Evolutionary conservation across 2,797 vertebrate species (phyloP), one percentile per base, ranked within the genome.

Genomic region (Pseudochirops cupreus): DNA sequence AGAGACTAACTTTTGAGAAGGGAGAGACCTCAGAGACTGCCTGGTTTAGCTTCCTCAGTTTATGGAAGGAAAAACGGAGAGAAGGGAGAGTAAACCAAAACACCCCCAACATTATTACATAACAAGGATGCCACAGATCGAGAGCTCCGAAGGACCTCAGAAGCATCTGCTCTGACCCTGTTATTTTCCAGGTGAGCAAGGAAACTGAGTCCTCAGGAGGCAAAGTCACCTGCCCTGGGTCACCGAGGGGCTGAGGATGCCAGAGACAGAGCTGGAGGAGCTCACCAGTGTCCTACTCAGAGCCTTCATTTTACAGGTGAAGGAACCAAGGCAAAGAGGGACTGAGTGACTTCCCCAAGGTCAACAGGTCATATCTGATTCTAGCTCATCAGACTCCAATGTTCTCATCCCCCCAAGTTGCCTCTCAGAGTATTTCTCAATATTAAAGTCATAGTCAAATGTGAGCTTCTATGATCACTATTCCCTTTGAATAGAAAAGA

Each of bases 281-380:
- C 33, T 16, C 1, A 21, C n/a, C 2, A 14, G 33, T 2, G 4
- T n/a, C 18, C 13, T n/a, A 16, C n/a, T n/a, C 33, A n/a, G n/a
- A 1, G 21, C 31, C 39, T 87, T 46, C 39, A 87, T 46, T 82
- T 82, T 46, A 46, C 3, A 82, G 39, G 52, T 52, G 52, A 52
- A 52, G 52, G 5, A 52, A 46, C 39, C 46, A 39, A 87, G 74
- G 9, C 21, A 26, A 26, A 87, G 39, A 24, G 74, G 46, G 24
- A 87, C 26, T 24, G 50, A 87, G 39, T 11, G 39, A 87, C 39
- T 74, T 82, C 74, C 74, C 39, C 39, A 28, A 46, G 39, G 2
- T 87, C 39, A 46, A 0, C 21, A 82, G 21, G 39, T 3, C 4
- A 7, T 46, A 82, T 82, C 10, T 82, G 74, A 26, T 11, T 46